Base-by-base conservation (phyloP, 2,113 vertebrate genomes). In the Pseudorasbora parva region DNA sequence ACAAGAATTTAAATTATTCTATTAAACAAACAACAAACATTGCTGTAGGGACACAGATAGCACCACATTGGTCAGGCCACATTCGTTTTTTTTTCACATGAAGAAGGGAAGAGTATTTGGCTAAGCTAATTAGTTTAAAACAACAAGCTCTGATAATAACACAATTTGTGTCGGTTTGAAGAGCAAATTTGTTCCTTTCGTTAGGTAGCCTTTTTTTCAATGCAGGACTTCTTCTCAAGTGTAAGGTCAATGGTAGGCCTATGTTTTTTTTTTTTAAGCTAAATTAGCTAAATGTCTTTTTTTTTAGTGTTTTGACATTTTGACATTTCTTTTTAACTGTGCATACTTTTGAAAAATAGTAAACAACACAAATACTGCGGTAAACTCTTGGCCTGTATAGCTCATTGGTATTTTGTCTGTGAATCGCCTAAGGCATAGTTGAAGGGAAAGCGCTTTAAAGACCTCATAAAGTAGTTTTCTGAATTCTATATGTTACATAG, bases 331-430 rank as follows among this genome's bases (percentile, higher is more conserved):
- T 23, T 25, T 43, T 60, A 56, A 72, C 57, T 27, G 60, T 69
- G 37, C 14, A 41, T 82, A 78, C 71, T 56, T 56, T 25, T 51
- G 9, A 47, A 59, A n/a, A 51, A 12, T 5, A n/a, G 43, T 0
- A 45, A 30, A 30, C 8, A 41, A n/a, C 17, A 27, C 62, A 43
- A 72, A 37, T 33, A 47, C 17, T 30, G 62, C 80, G 59, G 57
- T 75, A 59, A 66, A 80, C 64, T 59, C 33, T 83, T 64, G 57
- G 75, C 41, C 33, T n/a, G 43, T 37, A 23, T 45, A 54, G 51
- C 82, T 84, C 82, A 82, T 82, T 87, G 83, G 56, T 83, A 85
- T 85, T 78, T 74, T 76, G 59, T 77, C 45, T 64, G 41, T 83
- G 59, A 27, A 76, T 59, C 56, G 81, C 81, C 84, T 76, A 33